Percentiles rank a stretch among this genome's conserved stretches.
These are phyloP conservation scores for Eurois occulta DNA, from an alignment of 2,888 invertebrate genomes.

Conservation along the genomic window DNA sequence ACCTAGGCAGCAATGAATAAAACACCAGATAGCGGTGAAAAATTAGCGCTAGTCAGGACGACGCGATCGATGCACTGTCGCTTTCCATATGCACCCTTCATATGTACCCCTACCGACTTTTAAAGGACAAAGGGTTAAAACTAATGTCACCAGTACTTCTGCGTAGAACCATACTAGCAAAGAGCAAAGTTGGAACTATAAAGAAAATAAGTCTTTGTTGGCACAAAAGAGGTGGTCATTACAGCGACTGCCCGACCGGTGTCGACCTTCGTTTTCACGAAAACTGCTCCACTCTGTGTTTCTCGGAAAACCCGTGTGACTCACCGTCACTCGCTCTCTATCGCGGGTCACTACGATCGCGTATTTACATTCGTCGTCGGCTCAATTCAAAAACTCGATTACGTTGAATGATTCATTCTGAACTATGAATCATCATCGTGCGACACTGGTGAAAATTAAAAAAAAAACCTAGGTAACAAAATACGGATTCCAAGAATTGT, in stretches of 20 bases:
- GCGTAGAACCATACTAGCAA: conserved; percentile 2
- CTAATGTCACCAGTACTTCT: conserved; percentile 37
- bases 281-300: conserved; percentile 83
- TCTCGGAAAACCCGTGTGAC: conserved; percentile 90
- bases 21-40: conserved; percentile 43
- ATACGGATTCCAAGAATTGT: conserved; percentile 43
- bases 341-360: conserved; percentile 87
- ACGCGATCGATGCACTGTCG: conserved; percentile 77
- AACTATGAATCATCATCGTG: conserved; percentile 87
- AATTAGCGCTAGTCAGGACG: conserved; percentile 34
- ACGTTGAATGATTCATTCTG: conserved; percentile 87
- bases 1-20: conserved; percentile 69
- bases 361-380: conserved; percentile 87
- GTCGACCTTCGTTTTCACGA: conserved; percentile 88
- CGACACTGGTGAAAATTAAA: conserved; percentile 81
- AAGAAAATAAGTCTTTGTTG: conserved; percentile 70
- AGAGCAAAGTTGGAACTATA: conserved; percentile 52
- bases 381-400: conserved; percentile 90
- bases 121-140: conserved; percentile 73
- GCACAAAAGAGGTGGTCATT: conserved; percentile 73
- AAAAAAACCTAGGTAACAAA: conserved; percentile 45
- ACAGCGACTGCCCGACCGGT: conserved; percentile 70
- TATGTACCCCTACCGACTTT: conserved; percentile 64
- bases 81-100: conserved; percentile 77
- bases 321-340: conserved; percentile 85